These are phyloP conservation scores for Anoplophora glabripennis DNA, from an alignment of 1,140 invertebrate genomes.

Conservation along the genomic window DNA sequence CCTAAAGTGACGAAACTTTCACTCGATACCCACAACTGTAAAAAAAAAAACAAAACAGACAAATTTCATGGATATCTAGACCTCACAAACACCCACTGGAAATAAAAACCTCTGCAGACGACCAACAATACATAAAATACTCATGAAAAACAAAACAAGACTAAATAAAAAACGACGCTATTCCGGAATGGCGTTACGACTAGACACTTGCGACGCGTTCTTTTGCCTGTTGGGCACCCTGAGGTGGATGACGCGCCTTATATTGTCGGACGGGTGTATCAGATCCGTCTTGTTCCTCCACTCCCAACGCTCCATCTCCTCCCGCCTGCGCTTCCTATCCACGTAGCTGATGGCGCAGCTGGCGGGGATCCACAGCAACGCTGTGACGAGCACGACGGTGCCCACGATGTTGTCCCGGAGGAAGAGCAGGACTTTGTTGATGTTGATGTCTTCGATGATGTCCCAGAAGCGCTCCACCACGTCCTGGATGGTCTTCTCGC, in stretches of 20 bases:
- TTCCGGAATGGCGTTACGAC: constrained; percentile 7
- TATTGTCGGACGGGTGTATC: constrained; percentile 59
- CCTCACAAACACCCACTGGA: neutral
- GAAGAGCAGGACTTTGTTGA: constrained; percentile 86
- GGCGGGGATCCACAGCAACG: constrained; percentile 89
- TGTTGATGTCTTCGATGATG: constrained; percentile 94
- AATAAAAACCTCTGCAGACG: neutral
- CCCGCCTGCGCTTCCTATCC: constrained; percentile 56
- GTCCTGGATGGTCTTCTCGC: constrained; percentile 92
- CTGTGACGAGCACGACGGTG: constrained; percentile 82
- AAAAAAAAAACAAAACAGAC: neutral
- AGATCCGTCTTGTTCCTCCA: constrained; percentile 53
- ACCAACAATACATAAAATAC: neutral
- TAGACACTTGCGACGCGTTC: neutral
- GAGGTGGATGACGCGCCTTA: constrained; percentile 58
- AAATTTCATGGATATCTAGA: neutral
- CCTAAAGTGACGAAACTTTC: too few species aligned
- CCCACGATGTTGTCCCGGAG: constrained; percentile 87
- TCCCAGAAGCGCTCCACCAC: constrained; percentile 95
- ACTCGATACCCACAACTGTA: neutral
- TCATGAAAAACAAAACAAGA: neutral
- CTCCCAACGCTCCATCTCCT: constrained; percentile 41
- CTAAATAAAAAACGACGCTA: too few species aligned
- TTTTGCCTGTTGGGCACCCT: constrained; percentile 40
- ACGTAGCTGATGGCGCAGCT: constrained; percentile 81